Evolutionary conservation across 2,797 vertebrate species (phyloP).

Genomic region (Sparidentex hasta): DNA sequence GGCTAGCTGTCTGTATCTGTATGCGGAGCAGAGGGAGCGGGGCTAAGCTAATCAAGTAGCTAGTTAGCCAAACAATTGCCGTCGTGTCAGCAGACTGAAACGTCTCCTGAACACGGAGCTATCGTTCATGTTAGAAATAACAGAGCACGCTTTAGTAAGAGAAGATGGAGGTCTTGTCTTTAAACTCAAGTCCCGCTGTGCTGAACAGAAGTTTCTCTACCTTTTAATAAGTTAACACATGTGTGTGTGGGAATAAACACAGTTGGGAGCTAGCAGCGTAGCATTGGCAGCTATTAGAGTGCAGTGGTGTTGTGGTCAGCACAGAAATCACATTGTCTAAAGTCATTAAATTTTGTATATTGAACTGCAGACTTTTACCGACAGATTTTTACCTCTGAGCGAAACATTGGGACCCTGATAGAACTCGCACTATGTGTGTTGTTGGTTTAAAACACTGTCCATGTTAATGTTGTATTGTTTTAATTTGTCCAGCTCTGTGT

Average conservation of each 20-base stretch:
- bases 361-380: not conserved
- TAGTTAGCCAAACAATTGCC: not conserved
- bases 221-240: not conserved
- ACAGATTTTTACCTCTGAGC: no score
- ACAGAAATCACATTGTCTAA: not conserved
- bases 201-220: not conserved
- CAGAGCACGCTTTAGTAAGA: fast-evolving
- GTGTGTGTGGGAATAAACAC: no score
- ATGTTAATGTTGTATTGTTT: not conserved
- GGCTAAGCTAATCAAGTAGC: conserved; percentile 46
- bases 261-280: no score
- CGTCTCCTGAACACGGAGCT: not conserved
- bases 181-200: no score
- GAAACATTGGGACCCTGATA: not conserved
- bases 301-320: not conserved
- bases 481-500: not conserved
- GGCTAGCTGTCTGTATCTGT: not conserved
- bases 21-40: not conserved
- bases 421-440: not conserved
- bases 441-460: not conserved
- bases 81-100: conserved; percentile 12
- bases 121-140: not conserved
- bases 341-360: not conserved
- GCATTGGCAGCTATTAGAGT: no score
- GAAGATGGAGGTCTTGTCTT: not conserved